Base-by-base conservation (phyloP, 2,113 vertebrate species). In the Syrmaticus mikado region DNA sequence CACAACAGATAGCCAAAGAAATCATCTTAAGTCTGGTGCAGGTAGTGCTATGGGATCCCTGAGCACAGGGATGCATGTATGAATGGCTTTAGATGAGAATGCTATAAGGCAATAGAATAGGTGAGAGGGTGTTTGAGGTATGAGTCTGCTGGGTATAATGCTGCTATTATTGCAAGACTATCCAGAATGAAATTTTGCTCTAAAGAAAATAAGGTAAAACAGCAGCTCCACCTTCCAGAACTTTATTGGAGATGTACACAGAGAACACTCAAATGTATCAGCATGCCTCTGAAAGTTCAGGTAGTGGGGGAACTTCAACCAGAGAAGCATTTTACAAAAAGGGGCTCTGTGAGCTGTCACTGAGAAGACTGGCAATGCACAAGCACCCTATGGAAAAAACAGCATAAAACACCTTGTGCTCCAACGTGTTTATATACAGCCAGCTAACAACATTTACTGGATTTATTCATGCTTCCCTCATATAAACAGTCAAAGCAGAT, bases 171-270 rank as follows among this genome's bases (percentile, higher is more conserved):
- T 4, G 12, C 21, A 90, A 87, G 36, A 19, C 30, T 65, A 57
- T 8, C 2, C 18, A 68, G 24, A 86, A 86, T 10, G 36, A 79
- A 57, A 52, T 34, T 30, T 36, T 27, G 60, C 3, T 46, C 43
- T 50, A 17, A 3, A 52, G 78, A 80, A 70, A 46, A 11, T 10
- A 74, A 64, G 52, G 30, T 50, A n/a, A 19, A 81, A 86, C 78
- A 72, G n/a, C 50, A 84, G 11, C n/a, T 61, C 6, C 18, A 34
- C 40, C 13, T 65, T 70, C 18, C 40, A 45, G 19, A 46, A 10
- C 0, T 9, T 25, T n/a, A 21, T 2, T 4, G 20, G 17, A 1
- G 11, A 38, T 7, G 3, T 46, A 41, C 18, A 48, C 4, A 40
- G 27, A 43, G 61, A 77, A 38, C 16, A 71, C 52, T 32, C 30